Evolutionary conservation across 2,797 vertebrate species (phyloP).

Genomic region (Florisuga fusca): DNA sequence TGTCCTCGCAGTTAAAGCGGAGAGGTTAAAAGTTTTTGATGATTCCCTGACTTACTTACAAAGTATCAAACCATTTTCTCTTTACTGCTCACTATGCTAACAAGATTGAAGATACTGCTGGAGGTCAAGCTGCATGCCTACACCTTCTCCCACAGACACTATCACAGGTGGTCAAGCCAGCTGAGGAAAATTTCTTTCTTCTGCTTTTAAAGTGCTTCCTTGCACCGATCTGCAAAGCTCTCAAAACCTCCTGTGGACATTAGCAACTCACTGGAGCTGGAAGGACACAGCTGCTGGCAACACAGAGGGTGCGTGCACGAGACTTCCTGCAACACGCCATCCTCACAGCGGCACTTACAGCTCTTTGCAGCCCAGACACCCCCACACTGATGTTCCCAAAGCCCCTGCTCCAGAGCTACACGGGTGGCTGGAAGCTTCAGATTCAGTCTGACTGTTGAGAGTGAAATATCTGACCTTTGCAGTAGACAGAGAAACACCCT

Average conservation of each 20-base stretch:
- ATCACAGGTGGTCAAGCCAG: not conserved
- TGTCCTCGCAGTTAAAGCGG: no score
- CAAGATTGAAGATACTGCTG: no score
- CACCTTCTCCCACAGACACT: not conserved
- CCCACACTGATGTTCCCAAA: not conserved
- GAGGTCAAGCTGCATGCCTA: no score
- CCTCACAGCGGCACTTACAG: not conserved
- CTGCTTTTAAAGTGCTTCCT: not conserved
- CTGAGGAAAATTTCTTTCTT: not conserved
- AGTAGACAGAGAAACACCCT: not conserved
- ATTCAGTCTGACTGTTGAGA: not conserved
- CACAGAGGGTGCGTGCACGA: fast-evolving
- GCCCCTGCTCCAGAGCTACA: not conserved
- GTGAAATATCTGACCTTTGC: not conserved
- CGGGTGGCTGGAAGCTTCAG: not conserved
- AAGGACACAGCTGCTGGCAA: not conserved
- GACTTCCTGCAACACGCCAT: not conserved
- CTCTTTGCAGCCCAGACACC: not conserved
- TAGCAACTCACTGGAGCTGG: not conserved
- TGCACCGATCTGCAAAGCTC: not conserved
- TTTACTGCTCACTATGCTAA: no score
- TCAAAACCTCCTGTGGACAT: not conserved
- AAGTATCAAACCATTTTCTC: no score
- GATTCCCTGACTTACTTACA: no score
- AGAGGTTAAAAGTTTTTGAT: no score